Evolutionary conservation across 2,888 invertebrate species (phyloP).

Genomic region (Anthrax anthrax): DNA sequence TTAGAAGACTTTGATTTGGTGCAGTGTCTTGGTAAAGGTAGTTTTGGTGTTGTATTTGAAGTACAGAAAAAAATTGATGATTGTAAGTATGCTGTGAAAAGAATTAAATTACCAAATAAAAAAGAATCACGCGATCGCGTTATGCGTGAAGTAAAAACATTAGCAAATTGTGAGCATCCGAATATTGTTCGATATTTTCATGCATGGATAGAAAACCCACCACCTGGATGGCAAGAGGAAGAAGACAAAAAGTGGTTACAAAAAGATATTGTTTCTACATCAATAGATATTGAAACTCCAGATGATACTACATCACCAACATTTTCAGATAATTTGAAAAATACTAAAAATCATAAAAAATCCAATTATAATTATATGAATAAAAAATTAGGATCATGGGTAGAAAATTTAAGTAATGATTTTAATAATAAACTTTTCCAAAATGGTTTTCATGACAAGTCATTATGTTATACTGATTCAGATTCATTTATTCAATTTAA

Average conservation of each 20-base stretch:
- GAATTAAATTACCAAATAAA: constrained; percentile 77
- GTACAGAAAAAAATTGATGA: constrained; percentile 89
- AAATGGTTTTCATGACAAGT: constrained; percentile 3
- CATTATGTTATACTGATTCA: constrained; percentile 20
- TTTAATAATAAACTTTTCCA: too few species aligned
- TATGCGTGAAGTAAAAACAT: constrained; percentile 83
- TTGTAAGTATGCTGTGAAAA: constrained; percentile 86
- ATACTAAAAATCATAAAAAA: neutral
- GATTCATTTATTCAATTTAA: constrained; percentile 29
- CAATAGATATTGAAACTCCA: constrained; percentile 33
- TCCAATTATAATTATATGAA: neutral
- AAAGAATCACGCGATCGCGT: constrained; percentile 73
- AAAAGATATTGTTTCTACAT: constrained; percentile 25
- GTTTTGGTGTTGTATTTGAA: constrained; percentile 94
- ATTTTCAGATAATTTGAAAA: constrained; percentile 1
- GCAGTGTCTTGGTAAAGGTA: constrained; percentile 72
- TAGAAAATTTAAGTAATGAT: constrained; percentile 10
- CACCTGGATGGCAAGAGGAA: constrained; percentile 71
- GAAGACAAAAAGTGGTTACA: constrained; percentile 45
- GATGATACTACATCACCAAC: constrained; percentile 24
- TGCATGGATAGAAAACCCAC: constrained; percentile 91
- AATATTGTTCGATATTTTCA: constrained; percentile 93
- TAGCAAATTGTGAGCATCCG: constrained; percentile 87
- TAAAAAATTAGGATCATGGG: constrained; percentile 12
- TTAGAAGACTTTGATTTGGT: constrained; percentile 72